Conservation (phyloP, 2,113 vertebrate species). For the Larimichthys polyactis region DNA sequence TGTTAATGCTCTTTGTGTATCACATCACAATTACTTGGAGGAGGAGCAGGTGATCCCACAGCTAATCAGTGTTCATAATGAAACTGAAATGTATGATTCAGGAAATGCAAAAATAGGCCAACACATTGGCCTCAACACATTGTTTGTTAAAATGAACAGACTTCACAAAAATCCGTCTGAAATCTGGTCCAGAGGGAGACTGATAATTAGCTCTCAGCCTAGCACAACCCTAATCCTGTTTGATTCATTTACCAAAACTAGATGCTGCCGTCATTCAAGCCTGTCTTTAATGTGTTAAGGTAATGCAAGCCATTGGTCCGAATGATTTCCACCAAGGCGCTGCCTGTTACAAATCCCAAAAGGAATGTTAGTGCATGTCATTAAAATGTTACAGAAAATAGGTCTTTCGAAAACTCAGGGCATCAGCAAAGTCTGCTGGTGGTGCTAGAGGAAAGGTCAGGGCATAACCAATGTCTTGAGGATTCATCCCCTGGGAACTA, state of each 20-base stretch:
- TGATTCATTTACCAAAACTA: slow-evolving; percentile 38
- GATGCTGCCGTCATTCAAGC: slow-evolving; percentile 32
- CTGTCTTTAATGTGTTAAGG: slow-evolving; percentile 29
- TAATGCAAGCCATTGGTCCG: slow-evolving; percentile 17
- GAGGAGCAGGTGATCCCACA: slow-evolving; percentile 7
- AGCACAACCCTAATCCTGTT: slow-evolving; percentile 48
- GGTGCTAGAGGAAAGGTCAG: no score
- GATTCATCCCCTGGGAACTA: no score
- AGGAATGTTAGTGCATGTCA: slow-evolving; percentile 48
- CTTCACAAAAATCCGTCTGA: slow-evolving; percentile 46
- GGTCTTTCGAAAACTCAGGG: background rate
- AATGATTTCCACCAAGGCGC: slow-evolving; percentile 29
- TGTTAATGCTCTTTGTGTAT: background rate
- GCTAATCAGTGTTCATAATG: slow-evolving; percentile 49
- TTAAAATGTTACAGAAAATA: slow-evolving; percentile 61
- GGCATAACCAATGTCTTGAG: no score
- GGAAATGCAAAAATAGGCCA: slow-evolving; percentile 56
- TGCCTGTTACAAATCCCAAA: slow-evolving; percentile 40
- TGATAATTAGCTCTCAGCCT: slow-evolving; percentile 43
- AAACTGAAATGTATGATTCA: slow-evolving; percentile 54
- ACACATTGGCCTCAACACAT: background rate
- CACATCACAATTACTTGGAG: background rate
- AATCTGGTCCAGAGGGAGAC: slow-evolving; percentile 43
- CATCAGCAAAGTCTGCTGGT: no score
- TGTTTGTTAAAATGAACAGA: slow-evolving; percentile 39